Base-by-base conservation (phyloP, 2,113 vertebrate genomes). In the Alethe diademata region DNA sequence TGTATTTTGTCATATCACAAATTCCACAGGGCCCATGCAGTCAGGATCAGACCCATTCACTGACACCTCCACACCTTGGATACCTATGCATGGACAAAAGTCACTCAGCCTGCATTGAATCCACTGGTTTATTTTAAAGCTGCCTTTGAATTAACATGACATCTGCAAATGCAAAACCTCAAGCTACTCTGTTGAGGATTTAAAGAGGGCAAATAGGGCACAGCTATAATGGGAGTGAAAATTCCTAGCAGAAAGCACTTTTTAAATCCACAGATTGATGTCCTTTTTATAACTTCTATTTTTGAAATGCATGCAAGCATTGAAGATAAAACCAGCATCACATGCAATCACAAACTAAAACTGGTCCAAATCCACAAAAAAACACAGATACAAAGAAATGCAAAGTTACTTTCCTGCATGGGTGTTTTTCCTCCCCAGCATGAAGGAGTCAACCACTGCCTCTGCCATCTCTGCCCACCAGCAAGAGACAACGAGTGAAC, bases 401-500 rank as follows among this genome's bases (percentile, higher is more conserved):
- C 69, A 45, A 29, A 62, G 13, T 40, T 65, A 11, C 14, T n/a
- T 25, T 33, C 36, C 45, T 29, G 8, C 12, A 7, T 3, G 2
- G 25, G 28, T 75, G 15, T 3, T 71, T 53, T 40, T 26, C 33
- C 19, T 79, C 4, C 24, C 16, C 8, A 42, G 15, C 0, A 0
- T 1, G 3, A 17, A 74, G 7, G 14, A 80, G 14, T 8, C 8
- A 10, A 3, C 16, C 5, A 1, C 11, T 56, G 42, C 29, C 48
- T 40, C 50, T 4, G 3, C 15, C 18, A 43, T n/a, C 35, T 74
- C 20, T 8, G 4, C 66, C 36, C 43, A 20, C 8, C 5, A 3
- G 38, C 1, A 2, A 31, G n/a, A 53, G 42, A 35, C 7, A 5
- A 8, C 0, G 2, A 42, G 26, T 6, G 0, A 36, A 26, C 2